Evolutionary conservation across 2,888 invertebrate genomes (phyloP).

Genomic region (Eristalinus sepulchralis): DNA sequence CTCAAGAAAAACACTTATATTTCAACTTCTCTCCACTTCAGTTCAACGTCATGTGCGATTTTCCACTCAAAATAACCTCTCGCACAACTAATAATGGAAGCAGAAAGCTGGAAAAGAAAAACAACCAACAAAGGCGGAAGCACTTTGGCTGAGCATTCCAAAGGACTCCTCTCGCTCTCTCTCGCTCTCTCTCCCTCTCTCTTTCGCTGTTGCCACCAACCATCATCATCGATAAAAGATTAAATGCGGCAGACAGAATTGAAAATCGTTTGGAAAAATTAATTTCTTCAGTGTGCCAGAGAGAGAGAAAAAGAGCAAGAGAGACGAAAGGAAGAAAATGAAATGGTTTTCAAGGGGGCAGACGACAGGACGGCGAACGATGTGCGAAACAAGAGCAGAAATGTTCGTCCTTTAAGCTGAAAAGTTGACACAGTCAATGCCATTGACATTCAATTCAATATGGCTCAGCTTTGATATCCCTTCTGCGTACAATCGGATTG

Average conservation of each 20-base stretch:
- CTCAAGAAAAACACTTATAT: constrained; percentile 23
- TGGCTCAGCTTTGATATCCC: background rate
- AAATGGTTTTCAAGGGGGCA: constrained; percentile 1
- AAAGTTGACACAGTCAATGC: constrained; percentile 43
- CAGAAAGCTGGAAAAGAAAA: constrained; percentile 49
- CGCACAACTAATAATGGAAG: constrained; percentile 52
- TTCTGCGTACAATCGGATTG: background rate
- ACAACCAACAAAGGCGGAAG: constrained; percentile 50
- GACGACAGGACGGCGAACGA: background rate
- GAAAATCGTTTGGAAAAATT: constrained; percentile 47
- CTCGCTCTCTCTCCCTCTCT: background rate
- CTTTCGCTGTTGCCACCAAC: background rate
- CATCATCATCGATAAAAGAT: constrained; percentile 32
- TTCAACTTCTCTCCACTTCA: constrained; percentile 43
- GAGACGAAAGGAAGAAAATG: background rate
- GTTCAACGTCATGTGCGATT: constrained; percentile 46
- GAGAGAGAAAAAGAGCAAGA: background rate
- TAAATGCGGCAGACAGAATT: constrained; percentile 45
- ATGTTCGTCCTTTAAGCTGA: constrained; percentile 4
- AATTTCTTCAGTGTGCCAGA: constrained; percentile 33
- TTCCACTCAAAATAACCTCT: constrained; percentile 55
- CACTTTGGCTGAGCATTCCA: constrained; percentile 38
- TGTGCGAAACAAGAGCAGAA: background rate
- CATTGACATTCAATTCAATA: constrained; percentile 43
- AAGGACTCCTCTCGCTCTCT: constrained; percentile 1